phyloP scores from a whole-genome alignment of 2,113 vertebrate species.

The Puntigrus tetrazona region DNA sequence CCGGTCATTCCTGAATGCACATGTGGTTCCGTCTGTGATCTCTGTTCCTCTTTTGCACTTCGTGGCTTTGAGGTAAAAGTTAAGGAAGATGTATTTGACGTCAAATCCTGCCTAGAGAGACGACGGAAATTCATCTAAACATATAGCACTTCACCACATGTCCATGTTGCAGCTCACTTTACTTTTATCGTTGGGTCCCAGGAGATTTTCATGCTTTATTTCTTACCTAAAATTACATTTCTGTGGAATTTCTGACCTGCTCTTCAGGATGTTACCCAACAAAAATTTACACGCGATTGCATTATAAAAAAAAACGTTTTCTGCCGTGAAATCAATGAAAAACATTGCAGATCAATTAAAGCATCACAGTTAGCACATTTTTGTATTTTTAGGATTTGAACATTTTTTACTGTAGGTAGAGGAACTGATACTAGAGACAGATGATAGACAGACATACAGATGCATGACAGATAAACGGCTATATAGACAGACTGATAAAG shows the following conservation, averaged over 20 bases:
- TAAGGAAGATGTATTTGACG: constrained; percentile 67
- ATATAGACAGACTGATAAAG: too few species aligned
- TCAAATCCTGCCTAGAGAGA: constrained; percentile 65
- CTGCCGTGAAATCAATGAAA: not conserved
- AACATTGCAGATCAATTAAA: not conserved
- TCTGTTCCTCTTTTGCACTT: constrained; percentile 64
- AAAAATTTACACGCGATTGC: not conserved
- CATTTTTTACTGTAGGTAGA: too few species aligned
- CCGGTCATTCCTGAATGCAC: constrained; percentile 70
- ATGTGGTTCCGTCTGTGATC: constrained; percentile 47
- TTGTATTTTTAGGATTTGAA: too few species aligned
- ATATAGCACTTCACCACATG: not conserved
- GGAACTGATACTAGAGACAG: too few species aligned
- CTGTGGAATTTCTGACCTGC: not conserved
- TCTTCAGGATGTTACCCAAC: not conserved
- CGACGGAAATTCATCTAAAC: not conserved
- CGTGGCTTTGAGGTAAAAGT: constrained; percentile 74
- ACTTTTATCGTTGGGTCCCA: not conserved
- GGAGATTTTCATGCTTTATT: not conserved
- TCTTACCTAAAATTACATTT: constrained; percentile 9
- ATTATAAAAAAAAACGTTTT: not conserved
- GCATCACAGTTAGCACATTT: too few species aligned
- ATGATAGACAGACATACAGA: too few species aligned
- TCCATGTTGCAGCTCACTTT: not conserved
- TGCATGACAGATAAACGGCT: too few species aligned